Evolutionary conservation across 2,888 invertebrate genomes (phyloP).

Genomic region (Archips xylosteana): DNA sequence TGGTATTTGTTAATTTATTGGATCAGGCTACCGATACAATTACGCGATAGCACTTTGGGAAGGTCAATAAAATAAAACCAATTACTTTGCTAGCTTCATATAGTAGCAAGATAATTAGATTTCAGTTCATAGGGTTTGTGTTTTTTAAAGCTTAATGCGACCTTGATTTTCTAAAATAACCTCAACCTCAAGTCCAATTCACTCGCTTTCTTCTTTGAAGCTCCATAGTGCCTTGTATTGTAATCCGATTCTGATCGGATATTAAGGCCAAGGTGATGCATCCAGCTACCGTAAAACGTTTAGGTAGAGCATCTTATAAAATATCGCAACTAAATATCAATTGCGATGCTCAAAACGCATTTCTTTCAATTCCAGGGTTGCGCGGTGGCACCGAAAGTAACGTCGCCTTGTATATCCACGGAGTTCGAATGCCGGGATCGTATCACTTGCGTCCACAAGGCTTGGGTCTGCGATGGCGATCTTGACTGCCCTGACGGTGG

Average conservation of each 20-base stretch:
- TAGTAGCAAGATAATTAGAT: too few relatives aligned
- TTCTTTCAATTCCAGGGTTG: constrained; percentile 84
- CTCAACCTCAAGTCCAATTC: too few relatives aligned
- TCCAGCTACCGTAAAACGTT: not conserved
- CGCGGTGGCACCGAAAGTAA: constrained; percentile 77
- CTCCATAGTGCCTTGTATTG: not conserved
- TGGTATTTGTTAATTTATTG: too few relatives aligned
- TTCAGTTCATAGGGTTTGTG: too few relatives aligned
- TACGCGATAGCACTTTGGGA: too few relatives aligned
- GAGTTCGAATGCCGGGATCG: constrained; percentile 94
- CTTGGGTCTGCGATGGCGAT: constrained; percentile 95
- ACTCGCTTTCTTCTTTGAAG: too few relatives aligned
- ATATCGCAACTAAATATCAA: not conserved
- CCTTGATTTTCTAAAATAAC: too few relatives aligned
- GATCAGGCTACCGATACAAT: too few relatives aligned
- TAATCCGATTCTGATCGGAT: not conserved
- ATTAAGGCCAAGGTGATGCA: not conserved
- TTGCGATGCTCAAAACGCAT: not conserved
- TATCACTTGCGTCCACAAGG: constrained; percentile 91
- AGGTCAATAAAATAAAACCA: too few relatives aligned
- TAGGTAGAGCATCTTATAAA: not conserved
- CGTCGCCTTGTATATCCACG: constrained; percentile 88
- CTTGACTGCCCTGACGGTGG: constrained; percentile 93
- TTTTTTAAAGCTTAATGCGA: too few relatives aligned
- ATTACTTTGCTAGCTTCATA: too few relatives aligned